Evolutionary conservation across 2,113 vertebrate genomes (phyloP).

Genomic region (Nothoprocta perdicaria): DNA sequence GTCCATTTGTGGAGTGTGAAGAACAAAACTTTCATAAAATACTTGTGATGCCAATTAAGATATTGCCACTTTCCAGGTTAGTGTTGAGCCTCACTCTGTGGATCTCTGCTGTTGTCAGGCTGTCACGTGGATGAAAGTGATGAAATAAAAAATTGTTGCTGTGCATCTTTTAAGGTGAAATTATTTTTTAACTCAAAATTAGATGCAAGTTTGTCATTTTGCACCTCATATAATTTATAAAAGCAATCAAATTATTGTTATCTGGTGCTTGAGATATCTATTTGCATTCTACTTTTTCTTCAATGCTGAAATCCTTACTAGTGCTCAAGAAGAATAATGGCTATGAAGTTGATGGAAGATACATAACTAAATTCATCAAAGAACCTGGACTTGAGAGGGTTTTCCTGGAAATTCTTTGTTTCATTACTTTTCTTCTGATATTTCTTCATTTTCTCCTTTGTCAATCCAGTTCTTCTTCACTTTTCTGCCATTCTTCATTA

Average conservation of each 20-base stretch:
- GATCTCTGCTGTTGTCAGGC: neutral
- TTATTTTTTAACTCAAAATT: neutral
- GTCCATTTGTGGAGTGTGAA: neutral
- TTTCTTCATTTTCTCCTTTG: neutral
- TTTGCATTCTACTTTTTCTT: neutral
- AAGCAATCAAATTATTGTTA: neutral
- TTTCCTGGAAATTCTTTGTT: neutral
- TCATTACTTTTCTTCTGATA: rapidly evolving
- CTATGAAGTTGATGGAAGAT: neutral
- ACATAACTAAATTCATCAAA: neutral
- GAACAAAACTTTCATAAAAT: neutral
- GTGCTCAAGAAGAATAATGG: neutral
- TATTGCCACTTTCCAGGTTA: neutral
- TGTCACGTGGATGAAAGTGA: neutral
- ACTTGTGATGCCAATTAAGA: neutral
- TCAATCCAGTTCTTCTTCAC: neutral
- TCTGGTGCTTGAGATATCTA: neutral
- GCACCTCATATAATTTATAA: neutral
- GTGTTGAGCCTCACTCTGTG: neutral
- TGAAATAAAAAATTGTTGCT: neutral
- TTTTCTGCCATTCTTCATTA: neutral
- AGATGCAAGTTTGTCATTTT: neutral
- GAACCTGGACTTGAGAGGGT: neutral
- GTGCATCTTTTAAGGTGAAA: neutral
- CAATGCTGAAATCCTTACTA: neutral